Evolutionary conservation across 1,140 invertebrate genomes (phyloP), one percentile per base, ranked within the genome.

Genomic region (Batillaria attramentaria): DNA sequence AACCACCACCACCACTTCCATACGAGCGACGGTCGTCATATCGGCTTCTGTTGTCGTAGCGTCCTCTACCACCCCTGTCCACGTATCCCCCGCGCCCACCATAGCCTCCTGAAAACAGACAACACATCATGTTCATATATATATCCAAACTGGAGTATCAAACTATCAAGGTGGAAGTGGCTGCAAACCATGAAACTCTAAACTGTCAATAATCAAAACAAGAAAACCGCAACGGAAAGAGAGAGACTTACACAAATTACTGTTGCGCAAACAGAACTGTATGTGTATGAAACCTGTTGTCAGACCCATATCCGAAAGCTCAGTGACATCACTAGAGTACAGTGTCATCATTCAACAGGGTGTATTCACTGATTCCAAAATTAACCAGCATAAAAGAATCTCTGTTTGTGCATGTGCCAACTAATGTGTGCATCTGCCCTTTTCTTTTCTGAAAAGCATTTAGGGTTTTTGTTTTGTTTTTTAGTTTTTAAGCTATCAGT

Each of bases 21-120:
- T 74, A 73, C n/a, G 70, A 72, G 57, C 78, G 70, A 42, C 72
- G 54, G 37, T 79, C 78, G 28, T 75, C 73, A 75, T 28, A 62
- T 16, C 73, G 54, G 35, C 73, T 50, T 24, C 62, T 75, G 31
- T 74, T 43, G 50, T 66, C 66, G 33, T 77, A 65, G 31, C 43
- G 33, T 35, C 78, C 50, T 35, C 78, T 42, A 10, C 81, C 78
- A 42, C 70, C 43, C 10, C 77, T 54, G 33, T 57, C 57, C 28
- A 57, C 60, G 28, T 69, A 78, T 4, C 60, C 68, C 46, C 66
- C 50, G n/a, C 60, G 66, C 3, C 62, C 41, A 43, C 35, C 35
- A 43, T 70, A 70, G 37, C 66, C 66, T 24, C 62, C 75, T 77
- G 75, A 18, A 54, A 42, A 66, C 39, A 41, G 33, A 5, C 16